Base-by-base conservation (phyloP, 1,140 invertebrate genomes). In the Cylas formicarius region DNA sequence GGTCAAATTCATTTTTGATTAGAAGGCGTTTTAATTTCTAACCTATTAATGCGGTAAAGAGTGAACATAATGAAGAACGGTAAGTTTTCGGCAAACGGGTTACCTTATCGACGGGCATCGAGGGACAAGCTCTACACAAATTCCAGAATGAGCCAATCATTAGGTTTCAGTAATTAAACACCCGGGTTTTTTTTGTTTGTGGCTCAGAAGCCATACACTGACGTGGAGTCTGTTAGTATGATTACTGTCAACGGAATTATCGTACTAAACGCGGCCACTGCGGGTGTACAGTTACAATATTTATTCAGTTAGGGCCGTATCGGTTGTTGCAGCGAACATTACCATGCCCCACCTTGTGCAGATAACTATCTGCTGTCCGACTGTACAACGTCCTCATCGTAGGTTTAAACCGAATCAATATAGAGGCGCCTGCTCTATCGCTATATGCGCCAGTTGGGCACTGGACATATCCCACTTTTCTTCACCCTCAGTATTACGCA, bases 111-210 rank as follows among this genome's bases (percentile, higher is more conserved):
- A 89, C 84, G 65, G 86, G 86, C 84, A 89, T 88, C 70, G 86
- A 87, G 67, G 86, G 87, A 73, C 87, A 90, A 73, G 86, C 85
- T 73, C 86, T 82, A 74, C 87, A 90, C 72, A 90, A 74, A 73
- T 89, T 90, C 84, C 86, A 89, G 76, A 90, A 90, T 77, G 86
- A 89, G 72, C 86, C 86, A 75, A 90, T 89, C 86, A 90, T 90
- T 38, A 43, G 46, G 36, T 42, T 22, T 35, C 43, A 42, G 21
- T 48, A 23, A 26, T 48, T 29, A 19, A 16, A 21, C 36, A 42
- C 24, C 32, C 24, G 42, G 18, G 22, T n/a, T 24, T 17, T 9
- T 20, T 17, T 29, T 11, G 38, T 4, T 10, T 17, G 43, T 42
- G 23, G 46, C 39, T 40, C 24, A 23, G 34, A 36, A 48, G 46